Conservation (phyloP, 2,797 vertebrate genomes). For the Philypnodon macrostomus region DNA sequence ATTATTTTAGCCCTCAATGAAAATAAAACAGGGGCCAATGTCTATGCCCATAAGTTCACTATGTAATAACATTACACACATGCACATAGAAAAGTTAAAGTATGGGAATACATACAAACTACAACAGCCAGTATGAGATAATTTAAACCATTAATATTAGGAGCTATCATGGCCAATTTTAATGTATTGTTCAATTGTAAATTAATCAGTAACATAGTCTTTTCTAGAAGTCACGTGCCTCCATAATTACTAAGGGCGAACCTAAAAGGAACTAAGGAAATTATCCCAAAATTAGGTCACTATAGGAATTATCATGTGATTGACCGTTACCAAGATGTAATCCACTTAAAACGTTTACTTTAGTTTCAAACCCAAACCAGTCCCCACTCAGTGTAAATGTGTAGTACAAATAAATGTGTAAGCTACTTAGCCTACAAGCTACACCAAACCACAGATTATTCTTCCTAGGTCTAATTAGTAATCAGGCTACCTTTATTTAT, state of each 20-base stretch:
- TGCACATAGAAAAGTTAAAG: background rate
- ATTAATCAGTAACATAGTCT: too few species aligned
- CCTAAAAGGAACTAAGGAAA: too few species aligned
- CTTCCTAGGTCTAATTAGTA: background rate
- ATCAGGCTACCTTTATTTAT: background rate
- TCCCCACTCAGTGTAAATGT: too few species aligned
- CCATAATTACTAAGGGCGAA: too few species aligned
- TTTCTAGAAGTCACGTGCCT: too few species aligned
- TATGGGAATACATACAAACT: background rate
- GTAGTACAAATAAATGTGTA: too few species aligned
- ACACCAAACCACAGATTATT: background rate
- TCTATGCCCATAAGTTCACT: conserved; percentile 4
- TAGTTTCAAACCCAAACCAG: background rate
- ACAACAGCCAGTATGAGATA: too few species aligned
- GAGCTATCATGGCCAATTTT: too few species aligned
- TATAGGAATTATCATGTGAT: conserved; percentile 2
- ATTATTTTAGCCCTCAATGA: conserved; percentile 39
- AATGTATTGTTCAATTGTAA: too few species aligned
- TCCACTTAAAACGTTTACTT: background rate
- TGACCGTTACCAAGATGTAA: background rate
- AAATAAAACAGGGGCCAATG: conserved; percentile 25
- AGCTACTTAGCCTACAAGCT: too few species aligned
- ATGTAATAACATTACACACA: conserved; percentile 6
- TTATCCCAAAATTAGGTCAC: conserved; percentile 2
- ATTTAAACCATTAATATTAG: too few species aligned